Base-by-base conservation (phyloP, 2,888 invertebrate species). In the Nyleta sp. region DNA sequence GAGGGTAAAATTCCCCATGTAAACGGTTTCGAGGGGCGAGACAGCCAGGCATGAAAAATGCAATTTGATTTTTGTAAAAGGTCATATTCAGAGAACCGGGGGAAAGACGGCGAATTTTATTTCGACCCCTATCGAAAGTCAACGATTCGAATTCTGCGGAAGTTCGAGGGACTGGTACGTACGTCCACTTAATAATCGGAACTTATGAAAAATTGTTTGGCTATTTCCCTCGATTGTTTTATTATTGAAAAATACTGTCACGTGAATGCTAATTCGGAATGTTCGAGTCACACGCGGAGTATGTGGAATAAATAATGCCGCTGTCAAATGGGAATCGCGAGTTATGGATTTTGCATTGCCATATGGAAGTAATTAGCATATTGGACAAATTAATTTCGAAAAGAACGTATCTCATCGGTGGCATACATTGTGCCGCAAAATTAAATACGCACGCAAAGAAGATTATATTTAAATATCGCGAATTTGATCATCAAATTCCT, bases 11-110 rank as follows among this genome's bases (percentile, higher is more conserved):
- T 75, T 68, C 75, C 62, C 68, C 68, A 57, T 75, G 40, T 55
- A 68, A 75, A 68, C 68, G 68, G 68, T 70, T 75, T 42, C 8
- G 52, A 76, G 60, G 74, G 68, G 46, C 55, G 70, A 76, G 64
- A 64, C 68, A 70, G 50, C 20, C 53, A 57, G 44, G 76, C 76
- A 70, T 76, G 68, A 76, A 76, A 75, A 70, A 76, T 76, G 76
- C 76, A 76, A 76, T 76, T 76, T 76, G 76, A 76, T 76, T 76
- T 70, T 70, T 70, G 70, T 70, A 70, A 70, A 70, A 70, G 68
- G 60, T 70, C 68, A 75, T 68, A 74, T 75, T 68, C 55, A 57
- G 17, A n/a, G 50, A 2, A 3, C 22, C 4, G 67, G 28, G 59
- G 65, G 52, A 50, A 65, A 68, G 60, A 53, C 53, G 62, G 55